A percentile compares a stretch with the other conserved stretches of the same genome.
These are phyloP conservation scores for Mormyrus hasselquistii DNA, from an alignment of 2,797 vertebrate genomes.

Conservation along the genomic window DNA sequence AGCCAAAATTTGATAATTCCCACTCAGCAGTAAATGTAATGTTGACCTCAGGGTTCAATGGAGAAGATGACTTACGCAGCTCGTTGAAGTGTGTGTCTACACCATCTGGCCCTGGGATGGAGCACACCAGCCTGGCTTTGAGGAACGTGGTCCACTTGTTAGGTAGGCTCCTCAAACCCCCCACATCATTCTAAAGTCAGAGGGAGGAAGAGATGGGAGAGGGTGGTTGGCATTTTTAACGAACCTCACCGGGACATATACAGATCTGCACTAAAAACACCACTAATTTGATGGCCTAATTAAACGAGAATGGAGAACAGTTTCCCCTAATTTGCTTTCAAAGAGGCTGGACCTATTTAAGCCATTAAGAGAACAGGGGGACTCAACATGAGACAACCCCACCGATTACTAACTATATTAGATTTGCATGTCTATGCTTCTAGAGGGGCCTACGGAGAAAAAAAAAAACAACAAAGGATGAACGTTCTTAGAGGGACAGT, in stretches of 20 bases:
- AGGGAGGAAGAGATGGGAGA: not conserved
- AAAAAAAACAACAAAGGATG: not conserved
- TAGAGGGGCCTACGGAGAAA: slow-evolving; percentile 27
- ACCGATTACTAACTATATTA: slow-evolving; percentile 33
- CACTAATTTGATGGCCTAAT: not conserved
- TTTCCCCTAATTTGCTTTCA: slow-evolving; percentile 1
- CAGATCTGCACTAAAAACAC: slow-evolving; percentile 14
- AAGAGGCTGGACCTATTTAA: not conserved
- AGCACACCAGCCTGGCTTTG: slow-evolving; percentile 88
- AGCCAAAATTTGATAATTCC: not conserved
- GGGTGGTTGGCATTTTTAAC: not conserved
- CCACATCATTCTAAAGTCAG: slow-evolving; percentile 83
- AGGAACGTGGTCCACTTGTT: slow-evolving; percentile 99
- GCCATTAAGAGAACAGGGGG: slow-evolving; percentile 21
- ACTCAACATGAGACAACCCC: slow-evolving; percentile 33
- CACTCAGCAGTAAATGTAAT: not conserved
- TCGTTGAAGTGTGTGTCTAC: slow-evolving; percentile 94
- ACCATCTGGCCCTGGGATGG: slow-evolving; percentile 86
- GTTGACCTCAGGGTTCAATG: not conserved
- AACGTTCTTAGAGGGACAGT: slow-evolving; percentile 8
- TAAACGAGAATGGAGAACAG: not conserved
- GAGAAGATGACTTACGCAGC: slow-evolving; percentile 75
- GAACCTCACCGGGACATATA: not conserved
- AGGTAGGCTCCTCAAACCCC: slow-evolving; percentile 90
- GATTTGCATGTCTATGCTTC: slow-evolving; percentile 47